These are phyloP conservation scores for Nasua narica DNA, from an alignment of 2,797 vertebrate genomes.

Conservation along the genomic window DNA sequence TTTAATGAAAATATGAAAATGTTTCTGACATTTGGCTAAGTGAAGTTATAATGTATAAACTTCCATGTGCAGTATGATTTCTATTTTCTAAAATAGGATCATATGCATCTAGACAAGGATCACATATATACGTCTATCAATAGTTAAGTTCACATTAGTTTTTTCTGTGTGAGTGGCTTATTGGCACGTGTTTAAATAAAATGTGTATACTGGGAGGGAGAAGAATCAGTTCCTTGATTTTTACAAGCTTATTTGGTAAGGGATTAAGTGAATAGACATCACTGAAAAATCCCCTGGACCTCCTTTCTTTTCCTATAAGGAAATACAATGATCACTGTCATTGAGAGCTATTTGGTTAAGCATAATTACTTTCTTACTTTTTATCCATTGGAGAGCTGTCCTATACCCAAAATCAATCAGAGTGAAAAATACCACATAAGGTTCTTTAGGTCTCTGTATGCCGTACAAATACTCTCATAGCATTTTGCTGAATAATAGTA, in stretches of 20 bases:
- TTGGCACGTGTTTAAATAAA: background rate
- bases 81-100: background rate
- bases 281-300: background rate
- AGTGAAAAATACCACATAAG: slow-evolving; percentile 1
- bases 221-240: slow-evolving; percentile 15
- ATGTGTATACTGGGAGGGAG: background rate
- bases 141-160: background rate
- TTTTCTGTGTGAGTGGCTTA: background rate
- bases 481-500: background rate
- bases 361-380: slow-evolving; percentile 52
- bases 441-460: background rate
- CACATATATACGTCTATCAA: background rate
- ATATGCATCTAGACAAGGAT: background rate
- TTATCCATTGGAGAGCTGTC: slow-evolving; percentile 31
- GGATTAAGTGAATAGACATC: slow-evolving; percentile 8
- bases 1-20: background rate
- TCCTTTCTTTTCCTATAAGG: slow-evolving; percentile 3
- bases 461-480: background rate
- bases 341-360: slow-evolving; percentile 28
- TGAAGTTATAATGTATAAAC: background rate
- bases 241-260: background rate
- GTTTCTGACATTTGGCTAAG: background rate
- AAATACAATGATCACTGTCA: slow-evolving; percentile 38
- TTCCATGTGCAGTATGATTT: background rate
- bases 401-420: slow-evolving; percentile 15